phyloP scores from a whole-genome alignment of 1,140 invertebrate species.

The Macrosteles quadrilineatus region DNA sequence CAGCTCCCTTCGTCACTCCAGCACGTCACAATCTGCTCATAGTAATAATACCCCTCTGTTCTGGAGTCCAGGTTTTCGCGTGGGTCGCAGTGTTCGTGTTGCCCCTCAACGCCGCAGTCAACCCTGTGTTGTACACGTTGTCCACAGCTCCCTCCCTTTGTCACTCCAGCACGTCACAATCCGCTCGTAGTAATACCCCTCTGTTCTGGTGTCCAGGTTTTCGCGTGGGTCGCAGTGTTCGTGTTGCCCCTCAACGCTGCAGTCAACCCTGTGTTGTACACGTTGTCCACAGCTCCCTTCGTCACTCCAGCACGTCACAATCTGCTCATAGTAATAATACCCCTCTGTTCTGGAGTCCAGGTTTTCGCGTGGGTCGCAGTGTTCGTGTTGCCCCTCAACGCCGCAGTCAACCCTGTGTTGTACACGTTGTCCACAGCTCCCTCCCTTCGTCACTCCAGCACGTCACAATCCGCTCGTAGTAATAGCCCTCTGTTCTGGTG shows the following conservation, averaged over 20 bases:
- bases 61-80: conserved; percentile 50
- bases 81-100: conserved; percentile 62
- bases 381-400: conserved; percentile 59
- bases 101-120: conserved; percentile 59
- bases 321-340: no score
- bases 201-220: conserved; percentile 49
- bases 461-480: conserved; percentile 33
- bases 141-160: conserved; percentile 52
- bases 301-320: conserved; percentile 37
- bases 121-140: conserved; percentile 60
- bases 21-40: conserved; percentile 43
- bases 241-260: conserved; percentile 60
- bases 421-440: conserved; percentile 57
- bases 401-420: conserved; percentile 59
- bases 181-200: no score
- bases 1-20: conserved; percentile 45
- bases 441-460: conserved; percentile 44
- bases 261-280: conserved; percentile 60
- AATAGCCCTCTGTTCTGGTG: no score
- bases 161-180: conserved; percentile 39
- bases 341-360: no score
- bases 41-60: conserved; percentile 53
- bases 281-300: conserved; percentile 53
- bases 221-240: conserved; percentile 61
- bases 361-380: conserved; percentile 61